These are phyloP conservation scores for Latheticus oryzae DNA, from an alignment of 2,888 invertebrate species.

Conservation along the genomic window DNA sequence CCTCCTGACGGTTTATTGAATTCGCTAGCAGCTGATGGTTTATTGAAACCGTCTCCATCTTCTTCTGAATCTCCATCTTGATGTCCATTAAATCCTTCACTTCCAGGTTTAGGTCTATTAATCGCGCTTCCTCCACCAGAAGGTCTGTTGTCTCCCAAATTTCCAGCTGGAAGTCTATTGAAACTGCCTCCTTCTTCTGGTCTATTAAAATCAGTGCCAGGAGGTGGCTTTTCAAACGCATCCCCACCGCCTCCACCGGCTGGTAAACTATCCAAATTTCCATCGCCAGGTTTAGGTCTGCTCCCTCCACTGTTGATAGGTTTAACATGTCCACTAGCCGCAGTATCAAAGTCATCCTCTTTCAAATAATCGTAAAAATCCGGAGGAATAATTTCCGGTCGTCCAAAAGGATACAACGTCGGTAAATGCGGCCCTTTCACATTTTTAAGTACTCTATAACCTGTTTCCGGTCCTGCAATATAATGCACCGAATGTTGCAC, in stretches of 20 bases:
- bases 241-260: slow-evolving; percentile 3
- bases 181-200: slow-evolving; percentile 37
- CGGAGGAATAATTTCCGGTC: slow-evolving; percentile 67
- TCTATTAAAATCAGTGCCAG: slow-evolving; percentile 40
- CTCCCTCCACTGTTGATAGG: slow-evolving; percentile 53
- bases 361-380: slow-evolving; percentile 58
- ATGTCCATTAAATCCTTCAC: not conserved
- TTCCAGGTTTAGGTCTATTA: not conserved
- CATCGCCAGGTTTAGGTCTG: no score
- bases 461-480: slow-evolving; percentile 82
- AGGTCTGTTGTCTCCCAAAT: slow-evolving; percentile 39
- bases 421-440: slow-evolving; percentile 76
- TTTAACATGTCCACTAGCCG: slow-evolving; percentile 71
- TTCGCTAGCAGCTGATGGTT: not conserved
- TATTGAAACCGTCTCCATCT: not conserved
- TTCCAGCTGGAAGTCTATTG: slow-evolving; percentile 4
- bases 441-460: slow-evolving; percentile 79
- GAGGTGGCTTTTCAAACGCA: no score
- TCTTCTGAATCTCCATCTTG: not conserved
- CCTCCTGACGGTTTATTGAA: not conserved
- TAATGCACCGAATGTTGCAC: slow-evolving; percentile 82
- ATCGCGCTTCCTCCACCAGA: slow-evolving; percentile 26
- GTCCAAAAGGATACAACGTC: slow-evolving; percentile 68
- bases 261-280: slow-evolving; percentile 1
- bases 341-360: slow-evolving; percentile 64